A percentile compares a stretch with the other conserved stretches of the same genome.
Evolutionary conservation across 2,797 vertebrate species (phyloP).

Genomic region (Chaetophractus vellerosus): DNA sequence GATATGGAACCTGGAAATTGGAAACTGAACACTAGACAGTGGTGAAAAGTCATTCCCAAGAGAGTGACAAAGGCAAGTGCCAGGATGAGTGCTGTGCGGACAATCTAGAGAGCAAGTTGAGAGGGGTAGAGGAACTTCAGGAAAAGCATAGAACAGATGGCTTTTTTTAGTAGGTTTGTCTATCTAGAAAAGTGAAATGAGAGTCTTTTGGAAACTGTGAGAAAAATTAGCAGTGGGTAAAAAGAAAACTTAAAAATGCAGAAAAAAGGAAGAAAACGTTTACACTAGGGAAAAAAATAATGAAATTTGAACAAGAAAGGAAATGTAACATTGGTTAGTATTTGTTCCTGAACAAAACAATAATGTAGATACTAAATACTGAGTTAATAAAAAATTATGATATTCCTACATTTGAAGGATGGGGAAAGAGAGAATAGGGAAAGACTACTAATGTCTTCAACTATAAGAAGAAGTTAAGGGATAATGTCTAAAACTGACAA

Average conservation of each 20-base stretch:
- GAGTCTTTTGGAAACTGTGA: neutral
- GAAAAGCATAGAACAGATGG: neutral
- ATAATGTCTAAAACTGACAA: neutral
- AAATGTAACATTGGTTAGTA: neutral
- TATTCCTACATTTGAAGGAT: neutral
- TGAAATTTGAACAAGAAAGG: neutral
- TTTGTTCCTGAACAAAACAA: neutral
- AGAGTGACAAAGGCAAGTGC: neutral
- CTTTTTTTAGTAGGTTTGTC: neutral
- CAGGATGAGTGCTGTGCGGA: too few relatives aligned
- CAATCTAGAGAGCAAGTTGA: neutral
- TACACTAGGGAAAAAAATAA: neutral
- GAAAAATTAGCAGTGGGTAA: conserved; percentile 19
- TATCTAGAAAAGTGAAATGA: neutral
- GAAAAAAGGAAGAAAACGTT: neutral
- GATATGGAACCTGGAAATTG: neutral
- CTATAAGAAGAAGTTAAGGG: neutral
- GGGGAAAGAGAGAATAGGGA: neutral
- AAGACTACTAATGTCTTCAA: neutral
- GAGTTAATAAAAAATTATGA: neutral
- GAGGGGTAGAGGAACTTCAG: neutral
- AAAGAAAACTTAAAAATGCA: neutral
- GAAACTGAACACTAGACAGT: neutral
- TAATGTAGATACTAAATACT: neutral
- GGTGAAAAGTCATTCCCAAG: neutral